Percentiles rank a stretch among this genome's conserved stretches.
Evolutionary conservation across 2,797 vertebrate genomes (phyloP).

Genomic region (Acanthurus leucopareius): DNA sequence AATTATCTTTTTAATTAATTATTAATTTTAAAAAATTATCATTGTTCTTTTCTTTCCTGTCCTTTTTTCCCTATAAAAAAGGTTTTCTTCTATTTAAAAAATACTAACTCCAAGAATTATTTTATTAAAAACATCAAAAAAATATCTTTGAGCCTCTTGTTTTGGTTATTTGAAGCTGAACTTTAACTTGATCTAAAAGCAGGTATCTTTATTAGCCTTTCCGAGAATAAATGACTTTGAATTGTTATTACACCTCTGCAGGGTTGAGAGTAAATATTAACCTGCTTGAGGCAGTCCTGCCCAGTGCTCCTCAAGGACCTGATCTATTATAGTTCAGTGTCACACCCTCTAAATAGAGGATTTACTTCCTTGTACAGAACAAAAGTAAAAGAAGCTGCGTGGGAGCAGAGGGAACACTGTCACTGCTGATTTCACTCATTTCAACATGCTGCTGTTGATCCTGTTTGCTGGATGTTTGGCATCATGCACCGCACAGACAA

Average conservation of each 20-base stretch:
- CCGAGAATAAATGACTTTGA: not conserved
- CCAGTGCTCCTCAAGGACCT: accelerated
- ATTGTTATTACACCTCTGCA: too few relatives aligned
- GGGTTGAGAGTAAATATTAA: not conserved
- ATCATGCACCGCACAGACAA: slow-evolving; percentile 41
- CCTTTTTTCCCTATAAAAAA: not conserved
- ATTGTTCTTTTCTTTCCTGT: not conserved
- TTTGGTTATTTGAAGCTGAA: not conserved
- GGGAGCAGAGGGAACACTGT: not conserved
- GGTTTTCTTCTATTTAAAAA: not conserved
- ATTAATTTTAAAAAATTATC: not conserved
- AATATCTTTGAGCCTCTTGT: not conserved
- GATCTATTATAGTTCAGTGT: slow-evolving; percentile 3
- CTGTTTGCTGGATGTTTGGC: slow-evolving; percentile 62
- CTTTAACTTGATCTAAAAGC: not conserved
- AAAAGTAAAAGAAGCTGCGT: slow-evolving; percentile 4
- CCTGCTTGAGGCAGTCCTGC: not conserved
- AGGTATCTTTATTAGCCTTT: not conserved
- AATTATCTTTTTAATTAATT: not conserved
- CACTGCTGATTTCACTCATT: not conserved
- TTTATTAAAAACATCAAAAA: not conserved
- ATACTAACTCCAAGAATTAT: not conserved
- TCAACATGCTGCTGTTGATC: slow-evolving; percentile 70
- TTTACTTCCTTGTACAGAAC: slow-evolving; percentile 14
- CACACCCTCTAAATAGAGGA: slow-evolving; percentile 39